Conservation (phyloP, 2,797 vertebrate genomes). For the Eulemur mongoz region DNA sequence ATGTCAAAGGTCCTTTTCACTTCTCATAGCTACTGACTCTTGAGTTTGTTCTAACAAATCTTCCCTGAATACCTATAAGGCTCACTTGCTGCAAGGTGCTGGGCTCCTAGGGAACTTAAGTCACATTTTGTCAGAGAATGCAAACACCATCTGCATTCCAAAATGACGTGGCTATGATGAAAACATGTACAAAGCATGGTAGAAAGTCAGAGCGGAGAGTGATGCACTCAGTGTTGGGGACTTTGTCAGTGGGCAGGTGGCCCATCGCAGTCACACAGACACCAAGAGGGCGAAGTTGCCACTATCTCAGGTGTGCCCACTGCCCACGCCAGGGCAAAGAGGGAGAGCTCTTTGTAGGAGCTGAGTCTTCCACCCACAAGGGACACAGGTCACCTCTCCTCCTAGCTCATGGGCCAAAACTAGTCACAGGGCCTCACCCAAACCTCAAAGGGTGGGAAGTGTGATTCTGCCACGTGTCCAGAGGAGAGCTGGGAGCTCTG, state of each 20-base stretch:
- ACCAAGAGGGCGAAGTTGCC: neutral
- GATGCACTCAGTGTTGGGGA: neutral
- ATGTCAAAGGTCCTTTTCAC: neutral
- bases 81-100: rapidly evolving
- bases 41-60: neutral
- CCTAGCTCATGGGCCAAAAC: neutral
- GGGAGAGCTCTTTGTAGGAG: neutral
- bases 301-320: neutral
- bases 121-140: neutral
- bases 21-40: neutral
- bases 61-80: neutral
- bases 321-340: neutral
- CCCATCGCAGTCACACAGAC: neutral
- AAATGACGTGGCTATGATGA: rapidly evolving
- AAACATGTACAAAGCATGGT: rapidly evolving
- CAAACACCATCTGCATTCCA: neutral
- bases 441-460: neutral
- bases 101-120: neutral
- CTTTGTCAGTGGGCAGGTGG: neutral
- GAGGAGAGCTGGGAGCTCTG: neutral
- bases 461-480: neutral
- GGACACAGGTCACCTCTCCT: neutral
- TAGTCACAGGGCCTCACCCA: rapidly evolving
- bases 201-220: neutral
- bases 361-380: neutral